These are phyloP conservation scores for Hybos culiciformis DNA, from an alignment of 2,888 invertebrate genomes.

Conservation along the genomic window DNA sequence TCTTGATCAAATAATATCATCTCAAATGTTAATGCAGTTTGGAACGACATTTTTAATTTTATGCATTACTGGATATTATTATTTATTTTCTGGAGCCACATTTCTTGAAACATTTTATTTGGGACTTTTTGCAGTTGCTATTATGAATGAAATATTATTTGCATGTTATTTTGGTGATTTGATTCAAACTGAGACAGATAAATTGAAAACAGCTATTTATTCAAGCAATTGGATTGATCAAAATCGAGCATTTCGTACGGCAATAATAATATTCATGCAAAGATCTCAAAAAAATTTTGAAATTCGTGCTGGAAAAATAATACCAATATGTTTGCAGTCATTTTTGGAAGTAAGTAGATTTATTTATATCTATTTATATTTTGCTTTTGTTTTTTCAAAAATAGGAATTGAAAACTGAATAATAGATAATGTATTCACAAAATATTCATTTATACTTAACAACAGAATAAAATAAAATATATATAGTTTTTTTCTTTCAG, in stretches of 20 bases:
- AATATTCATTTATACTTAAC: background rate
- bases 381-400: too few species aligned
- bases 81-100: too few species aligned
- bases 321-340: conserved; percentile 19
- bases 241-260: conserved; percentile 16
- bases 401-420: too few species aligned
- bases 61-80: background rate
- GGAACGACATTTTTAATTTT: background rate
- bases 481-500: background rate
- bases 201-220: conserved; percentile 18
- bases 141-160: background rate
- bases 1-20: background rate
- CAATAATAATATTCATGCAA: conserved; percentile 22
- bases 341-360: conserved; percentile 16
- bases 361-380: background rate
- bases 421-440: background rate
- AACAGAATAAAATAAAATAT: background rate
- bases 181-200: conserved; percentile 15
- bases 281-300: conserved; percentile 17
- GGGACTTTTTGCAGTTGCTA: background rate
- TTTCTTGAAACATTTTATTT: background rate
- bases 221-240: conserved; percentile 21
- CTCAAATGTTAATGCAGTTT: background rate
- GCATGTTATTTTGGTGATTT: conserved; percentile 17
- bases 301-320: conserved; percentile 18